A percentile compares a stretch with the other conserved stretches of the same genome.
Evolutionary conservation across 2,113 vertebrate genomes (phyloP).

Genomic region (Leptobrachium ailaonicum): DNA sequence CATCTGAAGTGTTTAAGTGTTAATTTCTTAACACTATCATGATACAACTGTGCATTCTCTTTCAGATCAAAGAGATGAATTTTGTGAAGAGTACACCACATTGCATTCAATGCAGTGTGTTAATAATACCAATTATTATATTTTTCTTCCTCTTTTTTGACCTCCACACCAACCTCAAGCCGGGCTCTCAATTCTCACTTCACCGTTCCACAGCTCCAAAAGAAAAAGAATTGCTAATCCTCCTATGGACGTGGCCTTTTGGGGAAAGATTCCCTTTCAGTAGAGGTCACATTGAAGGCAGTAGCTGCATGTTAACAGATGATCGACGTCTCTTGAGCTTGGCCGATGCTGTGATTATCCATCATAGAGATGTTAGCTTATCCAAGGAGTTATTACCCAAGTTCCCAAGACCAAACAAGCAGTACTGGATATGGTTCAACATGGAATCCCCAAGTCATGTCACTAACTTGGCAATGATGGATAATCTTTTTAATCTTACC

Average conservation of each 20-base stretch:
- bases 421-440: constrained; percentile 64
- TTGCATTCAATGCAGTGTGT: too few relatives aligned
- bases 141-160: too few relatives aligned
- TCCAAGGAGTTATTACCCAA: accelerated
- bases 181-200: too few relatives aligned
- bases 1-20: too few relatives aligned
- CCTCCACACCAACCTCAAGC: too few relatives aligned
- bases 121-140: too few relatives aligned
- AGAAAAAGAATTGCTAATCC: neutral
- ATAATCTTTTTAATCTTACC: constrained; percentile 60
- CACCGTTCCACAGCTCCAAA: too few relatives aligned
- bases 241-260: neutral
- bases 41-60: too few relatives aligned
- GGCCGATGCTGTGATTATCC: constrained; percentile 44
- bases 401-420: neutral
- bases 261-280: neutral
- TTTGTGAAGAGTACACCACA: too few relatives aligned
- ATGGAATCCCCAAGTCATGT: constrained; percentile 52
- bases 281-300: neutral
- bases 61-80: too few relatives aligned
- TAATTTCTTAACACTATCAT: too few relatives aligned
- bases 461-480: constrained; percentile 27
- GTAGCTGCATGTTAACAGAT: constrained; percentile 6
- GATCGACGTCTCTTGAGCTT: neutral
- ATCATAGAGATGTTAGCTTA: constrained; percentile 43